These are phyloP conservation scores for Lipotes vexillifer DNA, from an alignment of 2,113 vertebrate genomes.

Conservation along the genomic window DNA sequence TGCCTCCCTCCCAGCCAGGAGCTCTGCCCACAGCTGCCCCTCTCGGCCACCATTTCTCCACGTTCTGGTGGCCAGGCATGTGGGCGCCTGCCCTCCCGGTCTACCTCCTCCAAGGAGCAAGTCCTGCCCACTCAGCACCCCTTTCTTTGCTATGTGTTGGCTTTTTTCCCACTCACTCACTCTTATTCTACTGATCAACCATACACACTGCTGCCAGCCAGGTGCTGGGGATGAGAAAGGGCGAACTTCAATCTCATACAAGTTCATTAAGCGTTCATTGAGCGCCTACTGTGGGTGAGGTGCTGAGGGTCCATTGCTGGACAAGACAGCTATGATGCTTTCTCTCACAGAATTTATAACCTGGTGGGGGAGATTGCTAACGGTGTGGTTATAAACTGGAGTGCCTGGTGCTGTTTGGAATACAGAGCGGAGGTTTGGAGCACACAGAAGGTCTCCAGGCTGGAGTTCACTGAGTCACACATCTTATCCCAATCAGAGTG, in stretches of 20 bases:
- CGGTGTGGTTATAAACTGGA: not conserved
- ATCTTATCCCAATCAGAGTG: not conserved
- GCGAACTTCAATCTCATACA: not conserved
- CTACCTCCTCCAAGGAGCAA: not conserved
- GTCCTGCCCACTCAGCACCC: not conserved
- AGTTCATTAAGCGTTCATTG: not conserved
- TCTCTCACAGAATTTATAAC: not conserved
- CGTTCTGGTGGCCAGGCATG: not conserved
- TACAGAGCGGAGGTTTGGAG: not conserved
- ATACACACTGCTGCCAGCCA: not conserved
- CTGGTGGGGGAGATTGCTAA: not conserved
- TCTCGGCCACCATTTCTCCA: not conserved
- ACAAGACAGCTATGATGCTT: not conserved
- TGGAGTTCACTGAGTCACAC: not conserved
- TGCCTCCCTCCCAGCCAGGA: not conserved
- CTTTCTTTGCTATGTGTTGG: not conserved
- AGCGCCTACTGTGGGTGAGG: not conserved
- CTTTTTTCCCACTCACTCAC: not conserved
- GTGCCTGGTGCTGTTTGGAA: not conserved
- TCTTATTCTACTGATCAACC: not conserved
- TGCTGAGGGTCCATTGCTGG: not conserved
- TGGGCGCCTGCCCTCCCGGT: not conserved
- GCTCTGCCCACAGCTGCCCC: too few relatives aligned
- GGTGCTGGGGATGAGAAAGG: not conserved
- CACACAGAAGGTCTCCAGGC: not conserved